Evolutionary conservation across 2,888 invertebrate genomes (phyloP), one percentile per base, ranked within the genome.

Genomic region (Dasypogon diadema): DNA sequence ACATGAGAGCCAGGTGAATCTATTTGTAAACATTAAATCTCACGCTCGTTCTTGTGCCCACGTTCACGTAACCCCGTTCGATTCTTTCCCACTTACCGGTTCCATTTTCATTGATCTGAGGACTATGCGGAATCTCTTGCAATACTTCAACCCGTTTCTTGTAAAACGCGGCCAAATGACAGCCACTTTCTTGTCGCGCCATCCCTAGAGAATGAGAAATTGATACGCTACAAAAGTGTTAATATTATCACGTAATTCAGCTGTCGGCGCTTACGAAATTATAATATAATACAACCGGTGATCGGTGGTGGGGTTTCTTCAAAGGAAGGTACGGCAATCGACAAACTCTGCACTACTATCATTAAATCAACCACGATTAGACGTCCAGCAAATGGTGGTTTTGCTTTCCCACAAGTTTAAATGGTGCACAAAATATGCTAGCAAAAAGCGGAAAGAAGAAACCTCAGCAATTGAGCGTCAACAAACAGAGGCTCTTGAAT

Each of bases 11-110:
- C 65, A 65, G 46, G 65, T 65, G 65, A 65, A 65, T 65, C 65
- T 65, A 65, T 65, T 65, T 65, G 65, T 65, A 65, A 65, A 65
- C 65, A 65, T 65, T 65, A 48, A 65, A 65, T 65, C 65, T 65
- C 65, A 65, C 65, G 65, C 65, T 65, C 46, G 65, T 65, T 65
- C 46, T 65, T 48, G 42, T 46, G 65, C 48, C 0, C 65, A 48
- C 48, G 65, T 26, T 0, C 65, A 48, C 48, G 65, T 65, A 56
- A 24, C 56, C 22, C 48, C 48, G 65, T 46, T 48, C 14, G 46
- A 24, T 26, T 65, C 65, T 14, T 56, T 6, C 3, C 18, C 58
- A 12, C 60, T 60, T 60, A 60, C 60, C 60, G 60, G 60, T 37
- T 60, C 60, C 60, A 60, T 60, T 60, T 60, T 18, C 4, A 51